Conservation (phyloP, 2,888 invertebrate species). For the Argynnis bischoffii region DNA sequence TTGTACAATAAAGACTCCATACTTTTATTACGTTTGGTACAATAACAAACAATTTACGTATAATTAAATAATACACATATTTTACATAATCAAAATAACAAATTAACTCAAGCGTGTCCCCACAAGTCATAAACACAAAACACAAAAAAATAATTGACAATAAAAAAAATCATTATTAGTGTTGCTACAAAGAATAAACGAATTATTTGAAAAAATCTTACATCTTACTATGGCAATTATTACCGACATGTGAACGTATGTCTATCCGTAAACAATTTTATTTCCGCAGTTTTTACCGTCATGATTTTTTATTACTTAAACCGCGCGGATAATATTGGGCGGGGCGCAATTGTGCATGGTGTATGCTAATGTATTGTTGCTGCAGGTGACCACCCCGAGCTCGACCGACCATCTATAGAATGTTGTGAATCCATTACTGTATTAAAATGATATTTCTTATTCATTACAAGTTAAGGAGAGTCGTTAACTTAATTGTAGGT, state of each 20-base stretch:
- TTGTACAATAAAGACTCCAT: slow-evolving; percentile 60
- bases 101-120: no score
- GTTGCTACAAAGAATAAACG: no score
- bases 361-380: slow-evolving; percentile 65
- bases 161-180: no score
- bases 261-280: no score
- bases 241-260: no score
- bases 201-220: no score
- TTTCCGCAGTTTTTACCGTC: not conserved
- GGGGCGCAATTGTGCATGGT: slow-evolving; percentile 56
- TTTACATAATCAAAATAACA: not conserved
- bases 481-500: slow-evolving; percentile 16
- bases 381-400: slow-evolving; percentile 63
- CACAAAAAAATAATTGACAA: no score
- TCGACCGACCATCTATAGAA: slow-evolving; percentile 27
- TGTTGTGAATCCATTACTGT: slow-evolving; percentile 28
- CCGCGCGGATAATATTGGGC: slow-evolving; percentile 29
- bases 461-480: slow-evolving; percentile 7
- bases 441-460: slow-evolving; percentile 25
- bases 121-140: no score
- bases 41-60: slow-evolving; percentile 38
- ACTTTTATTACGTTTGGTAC: slow-evolving; percentile 55
- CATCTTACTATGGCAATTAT: no score
- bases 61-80: not conserved
- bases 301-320: slow-evolving; percentile 26